A percentile compares a stretch with the other conserved stretches of the same genome.
phyloP scores from a whole-genome alignment of 2,113 vertebrate species.

The Aviceda subcristata region DNA sequence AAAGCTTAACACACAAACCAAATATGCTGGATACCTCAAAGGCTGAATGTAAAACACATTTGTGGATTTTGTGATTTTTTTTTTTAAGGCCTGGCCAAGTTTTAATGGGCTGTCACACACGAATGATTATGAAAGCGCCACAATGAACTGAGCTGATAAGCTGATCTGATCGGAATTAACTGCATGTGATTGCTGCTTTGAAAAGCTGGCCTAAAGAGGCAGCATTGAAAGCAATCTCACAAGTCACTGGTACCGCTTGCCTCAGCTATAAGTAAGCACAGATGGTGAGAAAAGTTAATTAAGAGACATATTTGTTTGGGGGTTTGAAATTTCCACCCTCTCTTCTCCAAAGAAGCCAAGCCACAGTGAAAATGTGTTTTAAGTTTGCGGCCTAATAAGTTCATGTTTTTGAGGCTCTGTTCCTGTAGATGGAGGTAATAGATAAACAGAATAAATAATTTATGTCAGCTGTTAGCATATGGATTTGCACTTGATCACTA shows the following conservation, averaged over 20 bases:
- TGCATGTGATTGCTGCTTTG: constrained; percentile 72
- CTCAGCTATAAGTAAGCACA: constrained; percentile 58
- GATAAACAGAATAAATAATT: constrained; percentile 47
- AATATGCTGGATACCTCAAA: constrained; percentile 39
- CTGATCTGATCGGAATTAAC: constrained; percentile 77
- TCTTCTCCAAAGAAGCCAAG: constrained; percentile 8
- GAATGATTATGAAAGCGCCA: constrained; percentile 77
- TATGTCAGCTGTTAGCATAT: constrained; percentile 32
- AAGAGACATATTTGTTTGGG: constrained; percentile 61
- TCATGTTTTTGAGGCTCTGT: constrained; percentile 16
- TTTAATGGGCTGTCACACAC: constrained; percentile 82
- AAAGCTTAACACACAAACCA: constrained; percentile 43
- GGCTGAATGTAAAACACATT: background rate
- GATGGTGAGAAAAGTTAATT: constrained; percentile 50
- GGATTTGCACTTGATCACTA: background rate
- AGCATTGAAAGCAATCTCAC: constrained; percentile 59
- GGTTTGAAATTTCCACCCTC: constrained; percentile 49
- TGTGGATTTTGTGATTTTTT: constrained; percentile 56
- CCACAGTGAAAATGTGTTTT: constrained; percentile 18
- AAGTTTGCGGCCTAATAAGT: constrained; percentile 4
- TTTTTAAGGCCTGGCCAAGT: constrained; percentile 71
- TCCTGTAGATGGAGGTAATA: constrained; percentile 30
- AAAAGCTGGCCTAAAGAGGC: constrained; percentile 61
- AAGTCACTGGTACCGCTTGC: constrained; percentile 72
- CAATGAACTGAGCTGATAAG: constrained; percentile 73